Evolutionary conservation across 2,888 invertebrate species (phyloP), one percentile per base, ranked within the genome.

Genomic region (Parochlus steinenii): DNA sequence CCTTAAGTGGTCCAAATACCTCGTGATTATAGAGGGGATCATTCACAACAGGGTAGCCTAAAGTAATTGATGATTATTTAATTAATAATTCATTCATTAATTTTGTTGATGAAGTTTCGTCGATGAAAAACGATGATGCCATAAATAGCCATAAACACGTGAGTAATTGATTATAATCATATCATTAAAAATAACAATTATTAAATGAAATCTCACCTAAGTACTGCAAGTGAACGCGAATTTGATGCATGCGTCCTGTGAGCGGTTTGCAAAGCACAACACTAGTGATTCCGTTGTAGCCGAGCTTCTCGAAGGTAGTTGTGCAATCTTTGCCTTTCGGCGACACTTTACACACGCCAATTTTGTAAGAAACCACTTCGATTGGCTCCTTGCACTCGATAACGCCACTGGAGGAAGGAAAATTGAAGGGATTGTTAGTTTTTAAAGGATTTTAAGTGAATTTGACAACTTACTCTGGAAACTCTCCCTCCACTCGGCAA

Each of bases 191-290:
- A 25, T 11, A n/a, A 25, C 5, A 25, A 25, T 11, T 17, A 31
- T 25, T 25, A 26, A 22, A 14, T 5, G 35, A 31, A 16, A 6
- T 43, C 61, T 58, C 54, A 87, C 90, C 97, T 50, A 98, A 67
- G 60, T 83, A 98, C 62, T 99, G 98, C 42, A 97, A 70, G 61
- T 99, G 98, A 19, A 98, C 93, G 43, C 98, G 71, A 47, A 98
- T 98, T 64, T 98, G 98, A 58, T 98, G 98, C 79, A 97, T 98
- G 42, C 98, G 67, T 3, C 98, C 98, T 2, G 97, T 97, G 52
- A 82, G 78, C 2, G 97, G 97, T 52, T 79, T 77, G 63, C 93
- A 95, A 22, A 83, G 69, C 6, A 98, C 92, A 18, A 95, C 83
- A 51, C 95, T 95, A 1, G 87, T 82, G 51, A 75, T 78, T 3